Conservation (phyloP, 2,797 vertebrate species). For the Heliangelus exortis region DNA sequence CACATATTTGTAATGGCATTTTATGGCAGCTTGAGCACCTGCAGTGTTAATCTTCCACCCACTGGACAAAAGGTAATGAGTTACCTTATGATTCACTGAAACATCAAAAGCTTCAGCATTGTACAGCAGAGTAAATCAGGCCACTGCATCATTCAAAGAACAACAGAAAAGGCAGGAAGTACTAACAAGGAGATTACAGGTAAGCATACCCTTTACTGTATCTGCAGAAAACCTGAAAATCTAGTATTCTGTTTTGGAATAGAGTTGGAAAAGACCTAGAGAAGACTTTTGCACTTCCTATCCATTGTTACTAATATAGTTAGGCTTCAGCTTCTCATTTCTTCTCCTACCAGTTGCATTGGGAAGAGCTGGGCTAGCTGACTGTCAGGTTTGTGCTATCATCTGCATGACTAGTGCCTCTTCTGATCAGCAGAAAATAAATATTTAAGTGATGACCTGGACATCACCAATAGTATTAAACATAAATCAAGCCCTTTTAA, state of each 20-base stretch:
- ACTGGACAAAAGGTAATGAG: neutral
- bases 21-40: neutral
- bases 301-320: neutral
- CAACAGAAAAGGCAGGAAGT: neutral
- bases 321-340: neutral
- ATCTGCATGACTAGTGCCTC: neutral
- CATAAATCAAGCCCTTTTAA: neutral
- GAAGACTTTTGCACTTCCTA: neutral
- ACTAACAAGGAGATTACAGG: neutral
- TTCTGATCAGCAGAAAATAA: neutral
- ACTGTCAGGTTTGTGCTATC: neutral
- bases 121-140: neutral
- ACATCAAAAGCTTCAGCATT: neutral
- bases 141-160: neutral
- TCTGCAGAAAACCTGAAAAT: neutral
- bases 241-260: neutral
- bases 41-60: neutral
- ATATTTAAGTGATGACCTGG: neutral
- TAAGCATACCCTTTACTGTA: neutral
- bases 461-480: neutral
- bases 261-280: neutral
- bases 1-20: neutral
- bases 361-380: neutral
- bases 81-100: neutral
- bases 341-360: neutral